phyloP scores from a whole-genome alignment of 2,113 vertebrate genomes.

The Actinemys pallida region DNA sequence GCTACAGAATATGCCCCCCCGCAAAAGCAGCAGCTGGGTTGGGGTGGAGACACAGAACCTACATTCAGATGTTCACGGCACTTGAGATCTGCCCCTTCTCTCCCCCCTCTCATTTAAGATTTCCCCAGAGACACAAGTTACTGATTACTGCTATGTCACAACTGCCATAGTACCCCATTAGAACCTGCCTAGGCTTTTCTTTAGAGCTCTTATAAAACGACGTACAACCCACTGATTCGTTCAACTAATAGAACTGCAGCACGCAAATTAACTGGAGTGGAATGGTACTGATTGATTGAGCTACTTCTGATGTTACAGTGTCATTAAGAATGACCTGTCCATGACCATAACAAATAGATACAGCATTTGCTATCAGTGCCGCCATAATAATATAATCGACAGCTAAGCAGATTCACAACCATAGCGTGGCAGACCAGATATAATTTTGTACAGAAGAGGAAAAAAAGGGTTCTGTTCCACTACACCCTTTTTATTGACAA shows the following conservation, averaged over 20 bases:
- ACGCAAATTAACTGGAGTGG: not conserved
- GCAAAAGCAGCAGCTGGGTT: not conserved
- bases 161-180: not conserved
- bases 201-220: not conserved
- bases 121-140: not conserved
- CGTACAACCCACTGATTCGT: not conserved
- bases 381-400: not conserved
- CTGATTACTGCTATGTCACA: not conserved
- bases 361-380: not conserved
- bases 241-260: not conserved
- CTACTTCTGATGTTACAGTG: not conserved
- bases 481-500: slow-evolving; percentile 64
- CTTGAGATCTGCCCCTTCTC: not conserved
- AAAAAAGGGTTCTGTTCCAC: not conserved
- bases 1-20: not conserved
- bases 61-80: not conserved
- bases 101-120: not conserved
- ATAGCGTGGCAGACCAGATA: not conserved
- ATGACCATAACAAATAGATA: not conserved
- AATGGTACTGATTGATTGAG: not conserved
- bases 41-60: not conserved
- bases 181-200: not conserved
- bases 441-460: rapidly evolving
- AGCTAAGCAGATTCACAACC: not conserved
- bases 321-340: not conserved